Evolutionary conservation across 1,140 invertebrate genomes (phyloP).

Genomic region (Trinorchestia longiramus): DNA sequence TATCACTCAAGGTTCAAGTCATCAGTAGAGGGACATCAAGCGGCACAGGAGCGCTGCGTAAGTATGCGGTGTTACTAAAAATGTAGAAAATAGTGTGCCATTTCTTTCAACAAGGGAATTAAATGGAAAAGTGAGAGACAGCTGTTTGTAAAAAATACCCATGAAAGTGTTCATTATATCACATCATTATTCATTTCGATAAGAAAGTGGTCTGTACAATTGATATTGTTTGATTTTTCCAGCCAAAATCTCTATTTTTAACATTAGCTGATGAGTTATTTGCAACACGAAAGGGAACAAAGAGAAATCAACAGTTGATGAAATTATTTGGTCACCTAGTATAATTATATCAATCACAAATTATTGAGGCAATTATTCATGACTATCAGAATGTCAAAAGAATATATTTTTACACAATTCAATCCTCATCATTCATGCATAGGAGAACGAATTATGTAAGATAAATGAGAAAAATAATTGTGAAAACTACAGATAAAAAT

Average conservation of each 20-base stretch:
- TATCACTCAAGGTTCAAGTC: too few species aligned
- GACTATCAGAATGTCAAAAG: not conserved
- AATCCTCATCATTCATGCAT: not conserved
- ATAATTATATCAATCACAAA: not conserved
- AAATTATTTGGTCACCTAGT: not conserved
- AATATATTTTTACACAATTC: not conserved
- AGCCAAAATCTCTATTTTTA: not conserved
- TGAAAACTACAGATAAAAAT: not conserved
- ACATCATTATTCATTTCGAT: not conserved
- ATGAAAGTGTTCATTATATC: not conserved
- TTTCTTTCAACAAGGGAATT: not conserved
- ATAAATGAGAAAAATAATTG: not conserved
- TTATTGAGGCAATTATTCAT: not conserved
- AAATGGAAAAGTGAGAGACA: not conserved
- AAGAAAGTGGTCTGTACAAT: not conserved
- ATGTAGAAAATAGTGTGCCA: not conserved
- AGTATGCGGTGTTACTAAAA: not conserved
- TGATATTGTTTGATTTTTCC: not conserved
- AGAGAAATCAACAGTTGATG: not conserved
- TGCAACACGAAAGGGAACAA: not conserved
- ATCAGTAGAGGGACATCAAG: too few species aligned
- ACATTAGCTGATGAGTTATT: not conserved
- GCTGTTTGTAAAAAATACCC: not conserved
- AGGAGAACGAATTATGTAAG: not conserved
- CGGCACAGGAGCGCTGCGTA: not conserved